Conservation (phyloP, 1,140 invertebrate genomes). For the Aporrectodea caliginosa region DNA sequence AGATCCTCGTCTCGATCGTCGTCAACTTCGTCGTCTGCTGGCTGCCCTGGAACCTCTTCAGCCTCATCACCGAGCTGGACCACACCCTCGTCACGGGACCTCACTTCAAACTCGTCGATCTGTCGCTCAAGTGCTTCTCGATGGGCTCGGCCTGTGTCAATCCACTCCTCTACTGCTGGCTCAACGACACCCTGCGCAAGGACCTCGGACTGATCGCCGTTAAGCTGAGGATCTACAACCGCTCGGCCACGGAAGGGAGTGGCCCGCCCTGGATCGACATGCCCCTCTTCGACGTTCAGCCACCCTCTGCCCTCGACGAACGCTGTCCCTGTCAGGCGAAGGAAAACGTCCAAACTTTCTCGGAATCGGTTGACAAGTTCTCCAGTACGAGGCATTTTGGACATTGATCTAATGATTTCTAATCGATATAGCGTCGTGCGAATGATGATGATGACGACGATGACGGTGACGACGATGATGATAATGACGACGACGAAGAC, state of each 20-base stretch:
- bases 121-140: slow-evolving; percentile 54
- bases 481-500: too few relatives aligned
- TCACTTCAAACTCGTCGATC: slow-evolving; percentile 36
- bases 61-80: slow-evolving; percentile 44
- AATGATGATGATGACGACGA: too few relatives aligned
- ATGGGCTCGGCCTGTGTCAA: slow-evolving; percentile 79
- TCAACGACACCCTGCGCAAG: slow-evolving; percentile 59
- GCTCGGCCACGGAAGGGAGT: background rate
- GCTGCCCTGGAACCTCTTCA: slow-evolving; percentile 52
- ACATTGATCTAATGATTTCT: too few relatives aligned
- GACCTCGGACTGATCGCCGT: slow-evolving; percentile 40
- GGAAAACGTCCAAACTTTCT: background rate
- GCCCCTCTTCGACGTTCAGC: background rate
- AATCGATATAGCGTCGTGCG: too few relatives aligned
- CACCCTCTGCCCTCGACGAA: background rate
- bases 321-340: background rate
- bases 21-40: slow-evolving; percentile 83
- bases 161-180: slow-evolving; percentile 71
- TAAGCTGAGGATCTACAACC: slow-evolving; percentile 2
- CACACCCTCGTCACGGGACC: slow-evolving; percentile 34
- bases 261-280: background rate
- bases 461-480: too few relatives aligned
- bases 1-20: slow-evolving; percentile 95
- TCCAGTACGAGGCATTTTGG: background rate
- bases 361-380: background rate